Base-by-base conservation (phyloP, 2,797 vertebrate species). In the Luscinia megarhynchos region DNA sequence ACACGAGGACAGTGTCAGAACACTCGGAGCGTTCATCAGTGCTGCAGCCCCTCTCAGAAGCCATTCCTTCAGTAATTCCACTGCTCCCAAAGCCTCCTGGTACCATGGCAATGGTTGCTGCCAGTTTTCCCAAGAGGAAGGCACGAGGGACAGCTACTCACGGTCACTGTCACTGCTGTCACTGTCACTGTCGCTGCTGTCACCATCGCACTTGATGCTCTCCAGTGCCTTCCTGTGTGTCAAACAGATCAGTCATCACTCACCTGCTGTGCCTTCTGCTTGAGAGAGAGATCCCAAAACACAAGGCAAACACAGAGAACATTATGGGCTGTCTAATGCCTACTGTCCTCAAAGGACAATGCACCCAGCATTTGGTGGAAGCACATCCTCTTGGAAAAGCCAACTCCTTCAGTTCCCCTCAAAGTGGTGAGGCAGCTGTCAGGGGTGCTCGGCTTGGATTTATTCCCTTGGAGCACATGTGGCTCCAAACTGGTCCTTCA, bases 191-290 rank as follows among this genome's bases (percentile, higher is more conserved):
- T 75, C 40, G 0, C 89, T 91, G 77, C 95, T 97, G 87, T 90
- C 90, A 6, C 96, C 89, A 34, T 93, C 45, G 8, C 92, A 87
- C 50, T 96, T 85, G 68, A 98, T 92, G 3, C 96, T 98, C 54
- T 96, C 90, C 70, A 99, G 24, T 5, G 83, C 48, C 34, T 79
- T 95, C 96, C 98, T 99, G 95, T 38, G 78, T 48, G 24, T 20
- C 82, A 84, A 95, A 75, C 41, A 93, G 16, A 17, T 20, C 62
- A 24, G 73, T 34, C 3, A 69, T 59, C 45, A 55, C n/a, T 34
- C 43, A 87, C 45, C 72, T 36, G 5, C 1, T 57, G 70, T 9
- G 50, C 59, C n/a, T 82, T 58, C 4, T 13, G 36, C 46, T 78
- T 88, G 38, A 46, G 34, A 34, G 30, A 55, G 32, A 51, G 16